Evolutionary conservation across 2,113 vertebrate genomes (phyloP), one percentile per base, ranked within the genome.

Genomic region (Ploceus nigricollis): DNA sequence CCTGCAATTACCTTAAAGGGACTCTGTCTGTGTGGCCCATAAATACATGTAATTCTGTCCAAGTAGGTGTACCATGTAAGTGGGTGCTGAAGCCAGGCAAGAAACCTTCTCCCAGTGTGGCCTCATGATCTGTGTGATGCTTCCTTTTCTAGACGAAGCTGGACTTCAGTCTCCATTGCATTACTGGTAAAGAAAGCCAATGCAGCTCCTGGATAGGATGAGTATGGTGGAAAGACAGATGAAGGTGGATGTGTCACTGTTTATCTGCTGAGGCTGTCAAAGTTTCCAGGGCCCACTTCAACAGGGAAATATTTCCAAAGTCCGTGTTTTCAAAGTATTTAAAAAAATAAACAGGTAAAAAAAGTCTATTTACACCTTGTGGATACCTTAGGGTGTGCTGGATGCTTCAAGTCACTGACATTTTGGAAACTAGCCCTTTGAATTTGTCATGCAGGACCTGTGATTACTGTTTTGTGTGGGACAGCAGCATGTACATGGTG

Each of bases 401-500:
- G 53, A 24, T 82, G n/a, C 12, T 89, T 94, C 60, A 68, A 84
- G 75, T 70, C 4, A 1, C 63, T 30, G 44, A 39, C 18, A 15
- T 69, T 78, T 87, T 63, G 24, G 56, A 88, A 91, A 47, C 25
- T 18, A 57, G 23, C 30, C n/a, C 19, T 76, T 80, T 35, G 24
- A 44, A 48, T 65, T 63, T 80, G 24, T 83, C n/a, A 13, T 2
- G 5, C 57, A 73, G 78, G 61, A 82, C 35, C 19, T 50, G 15
- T 1, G 2, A 44, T 35, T 45, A 42, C 57, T 33, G n/a, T 40
- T 94, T 85, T 15, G 2, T 2, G 1, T 7, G 4, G 45, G 7
- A 11, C 51, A 65, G 28, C 25, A 50, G 61, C 7, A 1, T 0
- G 10, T 78, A 27, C 11, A 0, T 0, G 5, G 27, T 15, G 37